Evolutionary conservation across 2,797 vertebrate genomes (phyloP).

Genomic region (Chlorospingus flavigularis): DNA sequence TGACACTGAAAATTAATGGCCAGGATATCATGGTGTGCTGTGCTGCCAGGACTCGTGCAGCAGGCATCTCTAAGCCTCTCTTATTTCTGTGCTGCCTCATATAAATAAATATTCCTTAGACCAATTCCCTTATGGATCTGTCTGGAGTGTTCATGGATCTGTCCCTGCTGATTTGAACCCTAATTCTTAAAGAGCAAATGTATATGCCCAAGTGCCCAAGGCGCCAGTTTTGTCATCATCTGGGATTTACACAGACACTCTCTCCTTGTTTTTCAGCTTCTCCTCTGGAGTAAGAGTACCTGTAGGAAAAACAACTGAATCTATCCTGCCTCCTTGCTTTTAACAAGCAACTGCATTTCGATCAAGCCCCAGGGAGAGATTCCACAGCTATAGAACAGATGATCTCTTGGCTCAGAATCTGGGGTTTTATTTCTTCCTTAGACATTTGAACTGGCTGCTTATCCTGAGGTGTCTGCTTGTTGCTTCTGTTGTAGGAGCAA

Average conservation of each 20-base stretch:
- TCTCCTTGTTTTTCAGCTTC: not conserved
- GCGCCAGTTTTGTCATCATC: not conserved
- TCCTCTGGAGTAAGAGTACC: not conserved
- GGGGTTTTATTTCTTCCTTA: conserved; percentile 4
- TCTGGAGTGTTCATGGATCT: not conserved
- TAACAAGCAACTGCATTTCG: not conserved
- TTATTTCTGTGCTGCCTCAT: not conserved
- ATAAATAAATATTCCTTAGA: not conserved
- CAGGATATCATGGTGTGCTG: accelerated
- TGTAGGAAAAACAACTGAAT: not conserved
- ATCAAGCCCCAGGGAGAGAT: not conserved
- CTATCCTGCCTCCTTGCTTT: not conserved
- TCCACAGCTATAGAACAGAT: not conserved
- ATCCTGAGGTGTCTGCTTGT: not conserved
- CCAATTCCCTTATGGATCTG: not conserved
- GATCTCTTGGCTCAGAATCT: not conserved
- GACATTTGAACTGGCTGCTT: not conserved
- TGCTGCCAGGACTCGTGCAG: not conserved
- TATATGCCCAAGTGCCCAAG: not conserved
- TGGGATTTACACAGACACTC: not conserved
- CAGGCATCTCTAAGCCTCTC: not conserved
- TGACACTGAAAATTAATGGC: not conserved
- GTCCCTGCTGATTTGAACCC: not conserved
- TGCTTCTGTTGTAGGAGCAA: not conserved
- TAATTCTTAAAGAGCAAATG: not conserved